Conservation (phyloP, 2,888 invertebrate species). For the Agriopis marginaria region DNA sequence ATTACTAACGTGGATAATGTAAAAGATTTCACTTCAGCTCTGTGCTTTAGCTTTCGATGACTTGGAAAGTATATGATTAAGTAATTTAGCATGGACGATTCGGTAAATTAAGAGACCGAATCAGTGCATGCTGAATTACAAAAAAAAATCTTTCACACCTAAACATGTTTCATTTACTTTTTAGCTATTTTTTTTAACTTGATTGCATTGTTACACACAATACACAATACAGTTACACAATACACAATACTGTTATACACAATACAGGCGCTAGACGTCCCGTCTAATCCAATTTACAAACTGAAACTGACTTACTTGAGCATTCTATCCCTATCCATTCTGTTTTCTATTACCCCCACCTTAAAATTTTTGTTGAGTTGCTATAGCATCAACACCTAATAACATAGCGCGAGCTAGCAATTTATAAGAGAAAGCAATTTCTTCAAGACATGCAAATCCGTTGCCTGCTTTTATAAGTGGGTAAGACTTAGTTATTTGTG, state of each 20-base stretch:
- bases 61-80: neutral
- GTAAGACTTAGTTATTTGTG: neutral
- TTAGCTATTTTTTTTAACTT: slow-evolving; percentile 1
- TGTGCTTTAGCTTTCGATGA: slow-evolving; percentile 4
- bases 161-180: neutral
- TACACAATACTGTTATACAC: neutral
- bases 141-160: neutral
- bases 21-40: slow-evolving; percentile 3
- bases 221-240: too few species aligned
- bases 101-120: neutral
- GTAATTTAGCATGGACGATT: neutral
- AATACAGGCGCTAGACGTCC: slow-evolving; percentile 6
- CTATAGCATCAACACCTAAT: neutral
- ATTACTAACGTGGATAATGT: neutral
- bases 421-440: slow-evolving; percentile 15
- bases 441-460: slow-evolving; percentile 15
- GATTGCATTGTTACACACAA: slow-evolving; percentile 1
- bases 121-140: neutral
- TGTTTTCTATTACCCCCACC: slow-evolving; percentile 6
- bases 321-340: slow-evolving; percentile 1
- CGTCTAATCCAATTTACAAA: slow-evolving; percentile 15
- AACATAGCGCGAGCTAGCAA: slow-evolving; percentile 1
- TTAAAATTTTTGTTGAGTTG: neutral
- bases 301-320: neutral
- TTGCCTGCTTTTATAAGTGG: neutral